Evolutionary conservation across 2,113 vertebrate species (phyloP), one percentile per base, ranked within the genome.

Genomic region (Sphyrna mokarran): DNA sequence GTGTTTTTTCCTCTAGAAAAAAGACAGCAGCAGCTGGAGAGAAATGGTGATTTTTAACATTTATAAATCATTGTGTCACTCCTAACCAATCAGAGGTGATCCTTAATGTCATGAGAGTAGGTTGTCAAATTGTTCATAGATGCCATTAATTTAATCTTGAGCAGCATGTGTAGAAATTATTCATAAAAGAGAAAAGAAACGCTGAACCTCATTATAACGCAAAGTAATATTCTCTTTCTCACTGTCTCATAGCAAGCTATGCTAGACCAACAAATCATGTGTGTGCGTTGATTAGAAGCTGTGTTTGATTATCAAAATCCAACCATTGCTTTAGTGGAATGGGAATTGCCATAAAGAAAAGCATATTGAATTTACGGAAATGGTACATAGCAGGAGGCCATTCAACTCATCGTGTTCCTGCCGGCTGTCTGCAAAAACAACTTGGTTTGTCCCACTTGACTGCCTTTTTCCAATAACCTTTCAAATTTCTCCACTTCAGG

Each of bases 71-170:
- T 61, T 43, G 54, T 90, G 87, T 58, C 54, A 33, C 29, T 90
- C 54, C 87, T 90, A 26, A 90, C 54, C 54, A 90, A 90, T 90
- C 87, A n/a, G 48, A 26, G 87, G 13, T 90, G 87, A 90, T 33
- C 33, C 14, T 61, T 61, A 90, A 33, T 90, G 54, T 26, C 54
- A 90, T 61, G 87, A 90, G 87, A 90, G 26, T 61, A 61, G 87
- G 87, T 90, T 90, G 87, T 90, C 87, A 90, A 90, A 90, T 61
- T 61, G 54, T 33, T 90, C 54, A 90, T 90, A 29, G 54, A 90
- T 90, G 87, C 54, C 54, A 63, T 90, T 90, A 58, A 90, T 90
- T 61, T 90, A 90, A 90, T 90, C 54, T 90, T 90, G 87, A 61
- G 61, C 26, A n/a, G 87, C 54, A 61, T 16, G 54, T 61, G 54